Percentiles rank a stretch among this genome's conserved stretches.
Evolutionary conservation across 2,113 vertebrate species (phyloP).

Genomic region (Dryoscopus gambensis): DNA sequence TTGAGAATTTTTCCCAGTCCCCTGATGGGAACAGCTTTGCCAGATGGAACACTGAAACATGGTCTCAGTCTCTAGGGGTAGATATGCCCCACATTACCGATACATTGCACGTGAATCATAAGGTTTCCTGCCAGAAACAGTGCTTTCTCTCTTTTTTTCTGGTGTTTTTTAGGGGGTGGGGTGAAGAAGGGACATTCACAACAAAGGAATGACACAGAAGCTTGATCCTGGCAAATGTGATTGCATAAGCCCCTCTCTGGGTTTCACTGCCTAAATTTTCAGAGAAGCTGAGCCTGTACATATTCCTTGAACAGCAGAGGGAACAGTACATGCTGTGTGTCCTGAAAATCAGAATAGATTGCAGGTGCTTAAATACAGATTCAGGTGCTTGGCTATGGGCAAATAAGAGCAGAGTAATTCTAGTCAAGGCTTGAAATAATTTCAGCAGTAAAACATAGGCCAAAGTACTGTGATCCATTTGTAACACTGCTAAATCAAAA

Average conservation of each 20-base stretch:
- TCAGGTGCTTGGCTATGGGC: not conserved
- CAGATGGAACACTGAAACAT: not conserved
- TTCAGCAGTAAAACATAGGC: not conserved
- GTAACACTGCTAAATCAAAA: constrained; percentile 8
- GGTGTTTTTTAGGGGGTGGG: not conserved
- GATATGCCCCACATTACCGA: fast-evolving
- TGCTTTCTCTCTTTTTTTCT: not conserved
- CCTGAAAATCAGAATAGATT: constrained; percentile 13
- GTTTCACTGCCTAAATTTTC: constrained; percentile 7
- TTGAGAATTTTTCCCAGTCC: not conserved
- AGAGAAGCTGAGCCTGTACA: not conserved
- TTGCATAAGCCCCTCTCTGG: not conserved
- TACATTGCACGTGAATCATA: not conserved
- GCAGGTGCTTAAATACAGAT: constrained; percentile 24
- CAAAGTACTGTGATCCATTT: not conserved
- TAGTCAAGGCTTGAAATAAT: not conserved
- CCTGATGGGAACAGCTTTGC: not conserved
- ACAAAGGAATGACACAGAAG: not conserved
- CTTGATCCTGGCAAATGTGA: not conserved
- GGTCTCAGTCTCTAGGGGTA: not conserved
- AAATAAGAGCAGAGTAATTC: constrained; percentile 3
- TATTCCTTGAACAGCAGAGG: not conserved
- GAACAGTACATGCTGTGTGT: not conserved
- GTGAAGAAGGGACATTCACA: not conserved
- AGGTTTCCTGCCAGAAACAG: not conserved